Conservation (phyloP, 1,140 invertebrate species). For the Paracyclopina nana region DNA sequence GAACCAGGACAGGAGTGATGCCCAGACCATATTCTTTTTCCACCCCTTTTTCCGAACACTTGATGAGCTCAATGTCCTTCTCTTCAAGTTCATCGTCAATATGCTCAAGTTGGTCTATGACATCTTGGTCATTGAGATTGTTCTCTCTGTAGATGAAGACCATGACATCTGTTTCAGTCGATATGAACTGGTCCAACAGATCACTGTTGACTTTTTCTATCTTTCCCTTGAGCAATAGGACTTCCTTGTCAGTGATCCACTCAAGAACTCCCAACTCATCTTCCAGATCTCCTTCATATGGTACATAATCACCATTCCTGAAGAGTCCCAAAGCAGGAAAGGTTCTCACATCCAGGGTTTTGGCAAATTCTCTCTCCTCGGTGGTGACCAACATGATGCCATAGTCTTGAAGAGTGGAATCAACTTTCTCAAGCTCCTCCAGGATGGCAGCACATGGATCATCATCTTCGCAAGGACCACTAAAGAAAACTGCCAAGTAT, state of each 20-base stretch:
- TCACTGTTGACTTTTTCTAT: conserved; percentile 2
- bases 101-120: conserved; percentile 72
- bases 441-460: conserved; percentile 57
- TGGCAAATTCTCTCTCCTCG: conserved; percentile 38
- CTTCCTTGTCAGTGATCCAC: conserved; percentile 78
- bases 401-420: conserved; percentile 77
- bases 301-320: conserved; percentile 46
- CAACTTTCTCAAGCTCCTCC: conserved; percentile 71
- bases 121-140: conserved; percentile 61
- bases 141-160: conserved; percentile 35
- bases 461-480: conserved; percentile 65
- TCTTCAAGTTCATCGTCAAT: conserved; percentile 37
- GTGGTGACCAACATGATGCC: conserved; percentile 88
- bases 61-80: conserved; percentile 3
- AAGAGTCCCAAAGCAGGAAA: conserved; percentile 76
- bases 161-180: background rate
- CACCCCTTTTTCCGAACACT: conserved; percentile 9
- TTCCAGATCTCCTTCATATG: conserved; percentile 48
- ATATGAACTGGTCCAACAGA: background rate
- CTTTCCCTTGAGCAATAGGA: conserved; percentile 55
- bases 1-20: background rate
- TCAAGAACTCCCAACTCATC: conserved; percentile 69
- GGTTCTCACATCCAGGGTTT: conserved; percentile 54
- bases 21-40: conserved; percentile 10
- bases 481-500: conserved; percentile 83